These are phyloP conservation scores for Channa maculata DNA, from an alignment of 2,113 vertebrate genomes.

Conservation along the genomic window DNA sequence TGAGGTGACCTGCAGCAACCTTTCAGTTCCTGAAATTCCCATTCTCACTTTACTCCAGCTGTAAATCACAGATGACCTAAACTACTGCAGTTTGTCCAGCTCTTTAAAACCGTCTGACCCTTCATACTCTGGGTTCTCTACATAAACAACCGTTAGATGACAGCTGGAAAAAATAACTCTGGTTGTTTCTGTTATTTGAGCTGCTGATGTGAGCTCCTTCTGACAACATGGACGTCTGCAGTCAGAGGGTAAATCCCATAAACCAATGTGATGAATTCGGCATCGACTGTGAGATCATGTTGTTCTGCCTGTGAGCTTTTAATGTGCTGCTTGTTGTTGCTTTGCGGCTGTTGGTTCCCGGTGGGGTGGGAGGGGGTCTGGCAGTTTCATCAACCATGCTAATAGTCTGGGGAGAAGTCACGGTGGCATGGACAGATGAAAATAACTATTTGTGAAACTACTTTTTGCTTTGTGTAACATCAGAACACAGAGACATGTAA, in stretches of 20 bases:
- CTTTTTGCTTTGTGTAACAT: not conserved
- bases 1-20: not conserved
- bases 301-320: not conserved
- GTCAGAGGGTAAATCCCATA: constrained; percentile 1
- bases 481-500: not conserved
- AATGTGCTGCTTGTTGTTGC: not conserved
- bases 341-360: not conserved
- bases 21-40: not conserved
- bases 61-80: not conserved
- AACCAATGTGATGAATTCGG: constrained; percentile 23
- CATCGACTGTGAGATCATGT: constrained; percentile 5
- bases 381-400: constrained; percentile 25
- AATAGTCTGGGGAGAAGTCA: constrained; percentile 32
- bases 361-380: not conserved
- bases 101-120: no score
- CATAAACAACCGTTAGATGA: not conserved
- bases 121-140: not conserved
- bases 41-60: not conserved
- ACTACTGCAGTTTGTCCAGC: not conserved
- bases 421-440: constrained; percentile 2
- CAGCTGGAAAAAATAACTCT: not conserved
- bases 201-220: not conserved
- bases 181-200: not conserved
- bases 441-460: not conserved
- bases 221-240: not conserved